phyloP scores from a whole-genome alignment of 2,113 vertebrate species.

The Pogona vitticeps region DNA sequence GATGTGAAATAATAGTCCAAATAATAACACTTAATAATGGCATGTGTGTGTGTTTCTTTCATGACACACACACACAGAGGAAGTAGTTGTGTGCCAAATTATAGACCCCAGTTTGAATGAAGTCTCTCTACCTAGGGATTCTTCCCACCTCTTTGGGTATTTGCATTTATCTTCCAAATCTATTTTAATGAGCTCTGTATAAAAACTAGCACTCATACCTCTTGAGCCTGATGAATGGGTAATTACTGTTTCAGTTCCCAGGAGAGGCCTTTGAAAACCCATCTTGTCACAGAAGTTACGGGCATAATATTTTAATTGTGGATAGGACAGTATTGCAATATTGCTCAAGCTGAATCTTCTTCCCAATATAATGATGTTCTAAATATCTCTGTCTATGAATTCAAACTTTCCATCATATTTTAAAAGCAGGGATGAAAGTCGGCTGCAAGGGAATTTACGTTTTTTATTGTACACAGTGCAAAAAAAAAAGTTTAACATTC shows the following conservation, averaged over 20 bases:
- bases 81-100: slow-evolving; percentile 57
- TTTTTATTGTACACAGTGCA: slow-evolving; percentile 25
- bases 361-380: slow-evolving; percentile 45
- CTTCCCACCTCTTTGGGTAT: slow-evolving; percentile 71
- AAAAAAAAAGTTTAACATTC: slow-evolving; percentile 5
- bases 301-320: slow-evolving; percentile 74
- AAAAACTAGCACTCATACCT: slow-evolving; percentile 72
- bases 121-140: slow-evolving; percentile 72
- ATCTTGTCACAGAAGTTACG: slow-evolving; percentile 71
- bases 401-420: slow-evolving; percentile 34
- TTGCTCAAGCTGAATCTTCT: slow-evolving; percentile 52
- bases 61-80: slow-evolving; percentile 37
- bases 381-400: slow-evolving; percentile 48
- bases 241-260: slow-evolving; percentile 75
- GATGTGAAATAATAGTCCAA: slow-evolving; percentile 32
- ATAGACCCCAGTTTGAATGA: slow-evolving; percentile 63
- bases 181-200: slow-evolving; percentile 75
- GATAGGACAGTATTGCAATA: slow-evolving; percentile 51
- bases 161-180: slow-evolving; percentile 76
- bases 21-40: slow-evolving; percentile 44
- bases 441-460: not conserved
- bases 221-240: slow-evolving; percentile 68
- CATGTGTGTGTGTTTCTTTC: slow-evolving; percentile 20
- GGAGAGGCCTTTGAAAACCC: slow-evolving; percentile 67
- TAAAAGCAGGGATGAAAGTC: slow-evolving; percentile 34